Conservation (phyloP, 2,113 vertebrate species). For the Mobula birostris region DNA sequence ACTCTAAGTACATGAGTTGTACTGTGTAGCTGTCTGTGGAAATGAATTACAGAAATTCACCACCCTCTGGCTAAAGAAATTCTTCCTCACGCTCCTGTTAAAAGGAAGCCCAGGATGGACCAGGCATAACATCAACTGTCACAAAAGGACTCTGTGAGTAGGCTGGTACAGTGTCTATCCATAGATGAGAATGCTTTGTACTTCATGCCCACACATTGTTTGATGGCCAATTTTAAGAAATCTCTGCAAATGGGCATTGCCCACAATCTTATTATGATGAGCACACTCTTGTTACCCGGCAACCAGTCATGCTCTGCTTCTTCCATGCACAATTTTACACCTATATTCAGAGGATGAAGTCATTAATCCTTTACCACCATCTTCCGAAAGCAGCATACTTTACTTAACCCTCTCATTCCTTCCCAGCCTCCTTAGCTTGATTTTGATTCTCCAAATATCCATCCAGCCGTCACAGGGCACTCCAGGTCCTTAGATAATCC, state of each 20-base stretch:
- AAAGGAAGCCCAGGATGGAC: background rate
- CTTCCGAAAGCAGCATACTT: background rate
- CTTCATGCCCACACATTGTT: background rate
- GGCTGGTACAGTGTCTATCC: background rate
- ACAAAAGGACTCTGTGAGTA: background rate
- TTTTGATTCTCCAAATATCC: background rate
- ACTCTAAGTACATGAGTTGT: too few relatives aligned
- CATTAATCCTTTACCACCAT: background rate
- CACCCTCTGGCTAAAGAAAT: too few relatives aligned
- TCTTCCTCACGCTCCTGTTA: background rate
- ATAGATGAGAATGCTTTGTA: background rate
- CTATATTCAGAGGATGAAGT: background rate
- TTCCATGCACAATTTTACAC: background rate
- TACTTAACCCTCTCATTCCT: background rate
- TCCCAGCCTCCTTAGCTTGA: background rate
- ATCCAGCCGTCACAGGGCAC: background rate
- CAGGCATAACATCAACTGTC: background rate
- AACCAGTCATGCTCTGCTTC: background rate
- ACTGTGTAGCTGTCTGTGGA: too few relatives aligned
- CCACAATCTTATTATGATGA: background rate
- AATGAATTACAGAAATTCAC: too few relatives aligned
- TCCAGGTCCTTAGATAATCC: background rate
- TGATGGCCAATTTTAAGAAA: background rate
- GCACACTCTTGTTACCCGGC: background rate
- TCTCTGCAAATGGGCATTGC: background rate